phyloP scores from a whole-genome alignment of 2,888 invertebrate species.

The Mallateleia sp. region DNA sequence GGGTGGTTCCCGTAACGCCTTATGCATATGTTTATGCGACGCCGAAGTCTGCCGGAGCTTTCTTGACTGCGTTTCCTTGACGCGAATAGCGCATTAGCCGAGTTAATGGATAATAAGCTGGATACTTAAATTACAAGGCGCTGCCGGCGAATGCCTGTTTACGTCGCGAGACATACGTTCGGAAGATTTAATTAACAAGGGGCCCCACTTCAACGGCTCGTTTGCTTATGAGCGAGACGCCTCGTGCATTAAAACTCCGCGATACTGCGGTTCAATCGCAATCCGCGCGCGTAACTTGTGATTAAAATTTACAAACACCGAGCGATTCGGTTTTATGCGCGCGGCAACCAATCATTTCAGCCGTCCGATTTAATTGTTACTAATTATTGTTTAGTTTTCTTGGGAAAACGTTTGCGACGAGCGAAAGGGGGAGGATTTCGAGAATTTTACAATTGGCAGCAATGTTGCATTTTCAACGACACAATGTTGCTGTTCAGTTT shows the following conservation, averaged over 20 bases:
- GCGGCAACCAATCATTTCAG: neutral
- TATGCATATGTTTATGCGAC: slow-evolving; percentile 5
- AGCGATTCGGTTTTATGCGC: slow-evolving; percentile 26
- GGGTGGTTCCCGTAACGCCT: too few species aligned
- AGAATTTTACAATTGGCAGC: too few species aligned
- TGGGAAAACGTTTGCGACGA: neutral
- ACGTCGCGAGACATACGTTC: slow-evolving; percentile 71
- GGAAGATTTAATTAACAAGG: slow-evolving; percentile 78
- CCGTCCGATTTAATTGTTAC: slow-evolving; percentile 43
- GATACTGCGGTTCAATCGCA: slow-evolving; percentile 55
- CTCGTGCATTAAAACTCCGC: slow-evolving; percentile 26
- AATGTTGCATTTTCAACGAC: too few species aligned
- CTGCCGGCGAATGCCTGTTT: slow-evolving; percentile 71
- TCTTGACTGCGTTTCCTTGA: slow-evolving; percentile 57
- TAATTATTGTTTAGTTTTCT: slow-evolving; percentile 18
- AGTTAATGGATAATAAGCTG: slow-evolving; percentile 75
- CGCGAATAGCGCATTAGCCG: slow-evolving; percentile 71
- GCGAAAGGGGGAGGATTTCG: too few species aligned
- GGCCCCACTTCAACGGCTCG: slow-evolving; percentile 70
- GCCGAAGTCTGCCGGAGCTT: slow-evolving; percentile 36
- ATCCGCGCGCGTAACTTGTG: slow-evolving; percentile 45
- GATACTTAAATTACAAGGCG: slow-evolving; percentile 72
- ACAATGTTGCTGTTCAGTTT: too few species aligned
- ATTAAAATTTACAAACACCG: slow-evolving; percentile 59
- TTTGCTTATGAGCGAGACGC: slow-evolving; percentile 56